Evolutionary conservation across 2,888 invertebrate species (phyloP).

Genomic region (Plagiodera versicolora): DNA sequence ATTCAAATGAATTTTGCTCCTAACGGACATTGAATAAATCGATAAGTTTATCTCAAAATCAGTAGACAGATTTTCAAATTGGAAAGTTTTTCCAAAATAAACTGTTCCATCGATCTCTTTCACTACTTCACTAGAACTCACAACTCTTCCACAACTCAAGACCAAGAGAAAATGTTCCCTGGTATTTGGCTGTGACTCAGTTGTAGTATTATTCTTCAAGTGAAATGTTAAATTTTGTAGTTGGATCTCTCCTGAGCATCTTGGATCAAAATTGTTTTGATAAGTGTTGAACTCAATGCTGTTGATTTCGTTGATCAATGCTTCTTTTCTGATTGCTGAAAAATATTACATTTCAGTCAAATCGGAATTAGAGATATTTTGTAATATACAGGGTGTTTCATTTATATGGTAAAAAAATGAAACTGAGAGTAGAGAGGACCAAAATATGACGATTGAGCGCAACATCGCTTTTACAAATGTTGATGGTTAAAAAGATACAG

Average conservation of each 20-base stretch:
- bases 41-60: constrained; percentile 32
- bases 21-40: constrained; percentile 33
- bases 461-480: no score
- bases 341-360: constrained; percentile 4
- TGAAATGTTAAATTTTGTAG: constrained; percentile 28
- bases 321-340: constrained; percentile 30
- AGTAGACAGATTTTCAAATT: constrained; percentile 24
- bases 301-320: constrained; percentile 32
- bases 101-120: constrained; percentile 22
- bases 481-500: no score
- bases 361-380: no score
- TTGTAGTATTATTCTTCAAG: constrained; percentile 13
- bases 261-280: constrained; percentile 9
- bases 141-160: constrained; percentile 29
- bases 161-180: constrained; percentile 32
- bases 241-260: constrained; percentile 27
- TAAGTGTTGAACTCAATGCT: constrained; percentile 27
- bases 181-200: constrained; percentile 12
- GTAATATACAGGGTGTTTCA: no score
- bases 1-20: constrained; percentile 21
- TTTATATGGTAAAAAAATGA: no score
- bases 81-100: constrained; percentile 21
- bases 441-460: no score
- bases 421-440: no score
- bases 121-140: constrained; percentile 32